Percentiles rank a stretch among this genome's conserved stretches.
These are phyloP conservation scores for Chouioia cunea DNA, from an alignment of 2,888 invertebrate species.

Conservation along the genomic window DNA sequence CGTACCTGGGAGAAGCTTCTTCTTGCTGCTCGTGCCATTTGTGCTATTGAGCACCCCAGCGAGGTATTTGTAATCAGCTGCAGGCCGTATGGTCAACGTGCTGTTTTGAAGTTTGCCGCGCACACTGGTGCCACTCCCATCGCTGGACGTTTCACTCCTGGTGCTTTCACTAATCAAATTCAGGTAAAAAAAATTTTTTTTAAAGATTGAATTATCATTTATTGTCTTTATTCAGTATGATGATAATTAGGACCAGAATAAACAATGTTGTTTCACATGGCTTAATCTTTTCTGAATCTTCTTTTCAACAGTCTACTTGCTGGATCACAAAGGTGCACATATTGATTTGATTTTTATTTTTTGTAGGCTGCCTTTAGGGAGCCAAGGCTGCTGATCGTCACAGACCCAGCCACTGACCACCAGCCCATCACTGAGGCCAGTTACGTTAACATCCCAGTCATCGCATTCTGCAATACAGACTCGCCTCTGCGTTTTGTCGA, in stretches of 20 bases:
- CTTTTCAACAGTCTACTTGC: not conserved
- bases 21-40: constrained; percentile 97
- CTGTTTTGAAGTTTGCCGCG: constrained; percentile 97
- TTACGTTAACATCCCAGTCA: constrained; percentile 99
- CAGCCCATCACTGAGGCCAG: constrained; percentile 99
- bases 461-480: constrained; percentile 98
- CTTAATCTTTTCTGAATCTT: constrained; percentile 63
- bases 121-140: constrained; percentile 99
- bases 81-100: constrained; percentile 94
- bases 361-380: constrained; percentile 93
- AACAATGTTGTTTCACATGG: constrained; percentile 58
- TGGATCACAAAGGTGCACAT: not conserved
- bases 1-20: constrained; percentile 99
- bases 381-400: constrained; percentile 95
- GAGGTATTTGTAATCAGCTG: constrained; percentile 99
- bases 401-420: constrained; percentile 94
- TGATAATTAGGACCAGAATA: constrained; percentile 54
- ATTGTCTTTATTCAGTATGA: constrained; percentile 44
- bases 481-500: constrained; percentile 97
- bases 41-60: constrained; percentile 96
- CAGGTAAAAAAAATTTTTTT: not conserved
- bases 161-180: constrained; percentile 90
- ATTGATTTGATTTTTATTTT: constrained; percentile 11
- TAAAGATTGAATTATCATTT: not conserved
- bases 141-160: constrained; percentile 99